These are phyloP conservation scores for Diplazon laetatorius DNA, from an alignment of 2,888 invertebrate genomes.

Conservation along the genomic window DNA sequence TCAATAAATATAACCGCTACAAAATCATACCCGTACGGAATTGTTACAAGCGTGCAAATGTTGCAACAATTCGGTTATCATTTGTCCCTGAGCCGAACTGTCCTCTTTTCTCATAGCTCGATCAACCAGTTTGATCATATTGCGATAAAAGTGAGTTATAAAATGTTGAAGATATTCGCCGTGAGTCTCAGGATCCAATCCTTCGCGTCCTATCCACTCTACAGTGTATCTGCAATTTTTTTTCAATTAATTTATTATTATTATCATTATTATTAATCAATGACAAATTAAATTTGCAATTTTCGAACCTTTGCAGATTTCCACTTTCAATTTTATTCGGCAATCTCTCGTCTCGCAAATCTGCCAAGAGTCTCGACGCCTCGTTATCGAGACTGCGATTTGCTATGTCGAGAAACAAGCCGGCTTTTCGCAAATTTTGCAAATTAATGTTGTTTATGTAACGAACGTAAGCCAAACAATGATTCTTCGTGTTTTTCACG, in stretches of 20 bases:
- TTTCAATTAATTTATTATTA: constrained; percentile 6
- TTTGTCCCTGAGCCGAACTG: constrained; percentile 95
- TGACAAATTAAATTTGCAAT: background rate
- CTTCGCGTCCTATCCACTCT: constrained; percentile 98
- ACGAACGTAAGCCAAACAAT: constrained; percentile 96
- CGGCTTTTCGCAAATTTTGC: constrained; percentile 96
- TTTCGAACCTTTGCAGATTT: constrained; percentile 91
- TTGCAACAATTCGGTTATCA: constrained; percentile 96
- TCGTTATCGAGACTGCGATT: constrained; percentile 96
- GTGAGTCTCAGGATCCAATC: constrained; percentile 95
- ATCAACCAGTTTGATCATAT: constrained; percentile 95
- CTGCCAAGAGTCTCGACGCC: constrained; percentile 93
- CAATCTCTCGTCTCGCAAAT: constrained; percentile 94
- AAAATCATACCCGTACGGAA: constrained; percentile 88
- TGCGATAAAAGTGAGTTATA: constrained; percentile 96
- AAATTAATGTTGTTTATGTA: constrained; percentile 99
- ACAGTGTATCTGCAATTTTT: constrained; percentile 90
- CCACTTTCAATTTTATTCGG: constrained; percentile 94
- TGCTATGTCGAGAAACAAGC: constrained; percentile 97
- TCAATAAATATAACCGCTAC: background rate
- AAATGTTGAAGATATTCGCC: constrained; percentile 97
- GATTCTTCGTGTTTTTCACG: constrained; percentile 97
- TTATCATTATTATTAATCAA: background rate
- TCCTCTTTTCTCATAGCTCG: constrained; percentile 98
- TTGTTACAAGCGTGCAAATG: constrained; percentile 98